A percentile compares a stretch with the other conserved stretches of the same genome.
phyloP scores from a whole-genome alignment of 2,888 invertebrate genomes.

The Ecdyonurus torrentis region DNA sequence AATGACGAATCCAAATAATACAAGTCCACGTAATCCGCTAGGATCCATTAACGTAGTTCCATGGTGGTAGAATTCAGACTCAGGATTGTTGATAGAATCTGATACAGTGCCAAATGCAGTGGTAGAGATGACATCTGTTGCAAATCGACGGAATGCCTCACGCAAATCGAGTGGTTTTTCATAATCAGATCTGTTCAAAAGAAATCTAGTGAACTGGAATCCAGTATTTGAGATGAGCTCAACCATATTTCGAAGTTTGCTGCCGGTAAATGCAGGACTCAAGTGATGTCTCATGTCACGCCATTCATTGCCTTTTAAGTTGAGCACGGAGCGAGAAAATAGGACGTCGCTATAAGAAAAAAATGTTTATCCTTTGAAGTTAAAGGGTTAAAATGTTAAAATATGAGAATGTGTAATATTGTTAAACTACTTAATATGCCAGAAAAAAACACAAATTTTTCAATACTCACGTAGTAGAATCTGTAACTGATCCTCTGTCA shows the following conservation, averaged over 20 bases:
- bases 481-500: not conserved
- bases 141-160: slow-evolving; percentile 9
- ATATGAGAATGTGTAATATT: too few species aligned
- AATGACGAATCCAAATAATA: not conserved
- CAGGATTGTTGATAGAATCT: slow-evolving; percentile 12
- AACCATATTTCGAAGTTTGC: not conserved
- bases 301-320: not conserved
- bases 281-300: not conserved
- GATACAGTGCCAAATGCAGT: slow-evolving; percentile 14
- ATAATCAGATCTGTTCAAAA: not conserved
- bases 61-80: slow-evolving; percentile 12
- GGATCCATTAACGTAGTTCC: slow-evolving; percentile 7
- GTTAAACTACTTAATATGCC: too few species aligned
- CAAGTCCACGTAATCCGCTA: not conserved
- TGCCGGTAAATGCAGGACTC: not conserved
- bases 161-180: not conserved
- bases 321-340: not conserved
- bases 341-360: not conserved
- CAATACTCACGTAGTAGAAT: not conserved
- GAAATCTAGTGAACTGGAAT: not conserved
- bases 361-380: too few species aligned
- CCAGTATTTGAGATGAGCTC: not conserved
- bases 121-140: slow-evolving; percentile 16
- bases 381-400: too few species aligned
- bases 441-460: too few species aligned